These are phyloP conservation scores for Seira sanloemensis DNA, from an alignment of 2,888 invertebrate genomes.

Conservation along the genomic window DNA sequence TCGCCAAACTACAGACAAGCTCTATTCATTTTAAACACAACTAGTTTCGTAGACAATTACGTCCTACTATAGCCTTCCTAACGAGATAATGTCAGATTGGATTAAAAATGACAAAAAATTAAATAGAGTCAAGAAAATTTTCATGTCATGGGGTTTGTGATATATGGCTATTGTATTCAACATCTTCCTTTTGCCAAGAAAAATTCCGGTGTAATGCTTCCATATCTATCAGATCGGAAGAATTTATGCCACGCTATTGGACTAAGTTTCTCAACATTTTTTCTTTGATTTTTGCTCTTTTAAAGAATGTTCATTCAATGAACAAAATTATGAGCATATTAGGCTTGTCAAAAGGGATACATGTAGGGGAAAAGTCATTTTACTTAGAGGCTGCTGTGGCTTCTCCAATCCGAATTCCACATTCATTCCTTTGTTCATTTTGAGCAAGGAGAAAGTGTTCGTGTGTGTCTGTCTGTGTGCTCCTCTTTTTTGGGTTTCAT, in stretches of 20 bases:
- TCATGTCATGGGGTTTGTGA: constrained; percentile 8
- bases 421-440: too few relatives aligned
- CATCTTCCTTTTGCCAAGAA: neutral
- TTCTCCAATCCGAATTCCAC: too few relatives aligned
- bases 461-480: neutral
- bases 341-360: constrained; percentile 21
- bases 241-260: neutral
- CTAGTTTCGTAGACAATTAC: neutral
- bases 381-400: too few relatives aligned
- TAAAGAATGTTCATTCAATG: neutral
- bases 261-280: neutral
- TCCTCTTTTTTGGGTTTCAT: constrained; percentile 32
- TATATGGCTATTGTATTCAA: neutral
- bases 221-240: neutral
- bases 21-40: neutral
- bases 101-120: constrained; percentile 27
- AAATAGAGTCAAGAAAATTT: constrained; percentile 5
- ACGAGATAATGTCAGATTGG: constrained; percentile 26
- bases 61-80: neutral
- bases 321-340: constrained; percentile 33
- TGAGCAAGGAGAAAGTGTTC: neutral
- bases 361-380: neutral
- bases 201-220: neutral
- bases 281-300: neutral
- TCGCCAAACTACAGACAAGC: neutral